Conservation (phyloP, 2,888 invertebrate species). For the Noctua janthina region DNA sequence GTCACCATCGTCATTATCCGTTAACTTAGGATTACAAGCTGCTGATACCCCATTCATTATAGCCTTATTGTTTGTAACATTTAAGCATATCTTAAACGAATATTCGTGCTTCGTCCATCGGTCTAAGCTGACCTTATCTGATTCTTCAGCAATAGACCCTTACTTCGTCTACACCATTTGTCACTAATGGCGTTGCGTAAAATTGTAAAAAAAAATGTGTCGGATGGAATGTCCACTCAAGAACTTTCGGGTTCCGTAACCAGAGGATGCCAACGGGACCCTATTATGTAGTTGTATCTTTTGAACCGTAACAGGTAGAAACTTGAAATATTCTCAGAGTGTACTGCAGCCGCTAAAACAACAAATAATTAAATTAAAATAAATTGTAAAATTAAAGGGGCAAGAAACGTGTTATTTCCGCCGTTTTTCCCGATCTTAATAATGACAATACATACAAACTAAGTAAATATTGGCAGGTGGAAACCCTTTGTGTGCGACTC, state of each 20-base stretch:
- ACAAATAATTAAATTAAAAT: not conserved
- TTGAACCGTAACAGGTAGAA: not conserved
- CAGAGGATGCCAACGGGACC: not conserved
- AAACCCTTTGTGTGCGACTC: not conserved
- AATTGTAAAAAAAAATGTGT: constrained; percentile 51
- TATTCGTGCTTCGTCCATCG: constrained; percentile 59
- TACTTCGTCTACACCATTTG: constrained; percentile 54
- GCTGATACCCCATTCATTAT: constrained; percentile 55
- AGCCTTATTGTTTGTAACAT: constrained; percentile 58
- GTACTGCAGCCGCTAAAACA: not conserved
- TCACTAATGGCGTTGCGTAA: constrained; percentile 65
- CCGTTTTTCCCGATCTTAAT: not conserved
- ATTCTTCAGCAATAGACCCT: constrained; percentile 65
- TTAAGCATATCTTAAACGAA: constrained; percentile 66
- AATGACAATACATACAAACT: not conserved
- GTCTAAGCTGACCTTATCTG: constrained; percentile 60
- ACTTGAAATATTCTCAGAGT: not conserved
- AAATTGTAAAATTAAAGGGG: not conserved
- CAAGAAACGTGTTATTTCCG: not conserved
- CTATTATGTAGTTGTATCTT: not conserved
- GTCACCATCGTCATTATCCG: not conserved
- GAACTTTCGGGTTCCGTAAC: not conserved
- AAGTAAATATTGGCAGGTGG: not conserved
- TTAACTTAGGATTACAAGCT: constrained; percentile 32
- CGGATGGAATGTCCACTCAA: constrained; percentile 27